These are phyloP conservation scores for Aphelocoma coerulescens DNA, from an alignment of 2,113 vertebrate genomes.

Conservation along the genomic window DNA sequence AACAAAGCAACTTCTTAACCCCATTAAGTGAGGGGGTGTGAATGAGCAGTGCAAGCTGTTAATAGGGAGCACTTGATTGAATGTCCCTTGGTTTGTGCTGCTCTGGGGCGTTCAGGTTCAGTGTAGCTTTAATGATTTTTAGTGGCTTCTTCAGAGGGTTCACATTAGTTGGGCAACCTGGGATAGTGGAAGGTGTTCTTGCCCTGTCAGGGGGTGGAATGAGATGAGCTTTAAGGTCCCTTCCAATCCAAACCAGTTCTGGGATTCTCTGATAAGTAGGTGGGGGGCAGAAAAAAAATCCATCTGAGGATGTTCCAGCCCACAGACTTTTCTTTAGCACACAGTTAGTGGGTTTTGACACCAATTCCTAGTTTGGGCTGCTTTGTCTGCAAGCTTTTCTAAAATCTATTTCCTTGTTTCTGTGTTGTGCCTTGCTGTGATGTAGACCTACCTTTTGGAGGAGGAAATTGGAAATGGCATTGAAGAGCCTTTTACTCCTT, in stretches of 20 bases:
- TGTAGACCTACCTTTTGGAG: neutral
- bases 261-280: neutral
- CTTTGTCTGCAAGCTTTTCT: neutral
- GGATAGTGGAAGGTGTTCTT: neutral
- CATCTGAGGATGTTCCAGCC: neutral
- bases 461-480: neutral
- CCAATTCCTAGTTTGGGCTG: neutral
- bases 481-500: neutral
- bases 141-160: neutral
- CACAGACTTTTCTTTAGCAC: neutral
- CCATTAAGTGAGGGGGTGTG: neutral
- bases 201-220: neutral
- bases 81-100: neutral
- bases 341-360: neutral
- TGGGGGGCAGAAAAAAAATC: no score
- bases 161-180: neutral
- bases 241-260: neutral
- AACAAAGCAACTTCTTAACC: conserved; percentile 6
- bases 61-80: neutral
- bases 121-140: neutral
- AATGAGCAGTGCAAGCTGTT: neutral
- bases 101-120: neutral
- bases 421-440: neutral
- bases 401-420: neutral
- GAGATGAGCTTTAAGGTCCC: neutral